Evolutionary conservation across 2,113 vertebrate species (phyloP), one percentile per base, ranked within the genome.

Genomic region (Nesogale talazaci): DNA sequence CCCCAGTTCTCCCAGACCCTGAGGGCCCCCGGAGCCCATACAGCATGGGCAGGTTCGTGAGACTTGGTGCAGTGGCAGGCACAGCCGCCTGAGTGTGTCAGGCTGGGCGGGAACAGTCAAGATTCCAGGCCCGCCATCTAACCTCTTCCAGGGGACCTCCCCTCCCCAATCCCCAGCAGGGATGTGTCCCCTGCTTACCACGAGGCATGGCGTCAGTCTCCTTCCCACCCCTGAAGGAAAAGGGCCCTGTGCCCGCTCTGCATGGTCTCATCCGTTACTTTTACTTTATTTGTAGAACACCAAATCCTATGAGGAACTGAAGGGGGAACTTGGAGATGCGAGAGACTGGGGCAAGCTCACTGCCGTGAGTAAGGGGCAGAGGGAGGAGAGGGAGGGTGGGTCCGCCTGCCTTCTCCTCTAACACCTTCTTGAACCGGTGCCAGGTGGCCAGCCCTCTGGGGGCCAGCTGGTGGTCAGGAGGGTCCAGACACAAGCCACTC

Each of bases 221-320:
- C 59, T 86, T 83, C 80, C 19, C 16, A 4, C 9, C 3, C 56
- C 76, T 94, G 76, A 97, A 85, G 36, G 29, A 86, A 93, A 92
- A 85, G 16, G 19, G 0, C 0, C 9, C 81, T 92, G 25, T n/a
- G 20, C 89, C 22, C 38, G 5, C 20, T 25, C 14, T 79, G 79
- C 85, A 42, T 46, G 83, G 85, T 22, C 2, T 25, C 3, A 1
- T 23, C 15, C 86, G 82, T 94, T 38, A 93, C 59, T 7, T 80
- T 89, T 75, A 10, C 27, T 95, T 89, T 95, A 14, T 72, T 11
- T 83, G 57, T 96, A 99, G 98, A 98, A 97, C 15, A 88, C 89
- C 84, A 99, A 98, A 96, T 98, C 98, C 65, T 99, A 99, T 0
- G 98, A 98, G 40, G 96, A 94, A 0, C 88, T 98, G 96, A 98